These are phyloP conservation scores for Emydura subglobosa DNA, from an alignment of 2,113 vertebrate genomes.

Conservation along the genomic window DNA sequence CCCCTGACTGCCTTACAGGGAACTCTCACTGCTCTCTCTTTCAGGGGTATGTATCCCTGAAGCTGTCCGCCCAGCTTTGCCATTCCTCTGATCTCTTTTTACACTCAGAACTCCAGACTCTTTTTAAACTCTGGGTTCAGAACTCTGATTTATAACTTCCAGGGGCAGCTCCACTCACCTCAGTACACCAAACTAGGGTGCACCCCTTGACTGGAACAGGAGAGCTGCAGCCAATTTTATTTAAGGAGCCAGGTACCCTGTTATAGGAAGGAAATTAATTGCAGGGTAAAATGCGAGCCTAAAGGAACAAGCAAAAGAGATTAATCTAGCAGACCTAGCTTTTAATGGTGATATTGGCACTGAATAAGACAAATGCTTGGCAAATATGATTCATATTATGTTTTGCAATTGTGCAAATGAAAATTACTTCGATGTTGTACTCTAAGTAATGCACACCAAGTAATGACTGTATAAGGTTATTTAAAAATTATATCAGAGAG, in stretches of 20 bases:
- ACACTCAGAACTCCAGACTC: background rate
- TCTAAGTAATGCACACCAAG: constrained; percentile 16
- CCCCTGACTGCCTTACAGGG: background rate
- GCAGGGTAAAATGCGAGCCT: background rate
- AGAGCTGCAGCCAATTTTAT: background rate
- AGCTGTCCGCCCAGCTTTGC: background rate
- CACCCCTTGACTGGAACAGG: background rate
- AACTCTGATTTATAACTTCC: background rate
- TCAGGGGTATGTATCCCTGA: background rate
- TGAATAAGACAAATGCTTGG: background rate
- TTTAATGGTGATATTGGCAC: background rate
- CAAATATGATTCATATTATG: background rate
- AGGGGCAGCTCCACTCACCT: background rate
- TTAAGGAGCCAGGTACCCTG: background rate
- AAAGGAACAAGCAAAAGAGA: background rate
- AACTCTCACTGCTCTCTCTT: background rate
- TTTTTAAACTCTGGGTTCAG: background rate
- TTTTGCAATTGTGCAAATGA: constrained; percentile 14
- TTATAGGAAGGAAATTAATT: constrained; percentile 17
- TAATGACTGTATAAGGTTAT: background rate
- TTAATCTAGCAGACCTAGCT: background rate
- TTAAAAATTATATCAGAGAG: constrained; percentile 5
- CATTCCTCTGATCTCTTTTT: background rate
- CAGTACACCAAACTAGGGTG: background rate
- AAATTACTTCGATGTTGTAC: constrained; percentile 16